phyloP scores from a whole-genome alignment of 1,140 invertebrate genomes.

The Neodiprion lecontei region DNA sequence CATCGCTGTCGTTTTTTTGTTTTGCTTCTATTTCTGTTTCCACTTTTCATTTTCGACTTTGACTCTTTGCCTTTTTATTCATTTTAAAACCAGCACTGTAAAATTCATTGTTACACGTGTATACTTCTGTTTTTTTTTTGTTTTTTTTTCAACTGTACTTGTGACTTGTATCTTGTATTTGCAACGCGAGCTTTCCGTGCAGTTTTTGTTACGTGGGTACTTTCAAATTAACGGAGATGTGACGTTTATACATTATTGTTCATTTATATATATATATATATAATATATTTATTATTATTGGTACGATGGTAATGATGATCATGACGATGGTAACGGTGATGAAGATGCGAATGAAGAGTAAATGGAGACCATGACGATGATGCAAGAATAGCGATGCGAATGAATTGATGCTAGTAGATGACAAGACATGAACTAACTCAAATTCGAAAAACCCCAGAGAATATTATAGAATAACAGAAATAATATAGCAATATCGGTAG shows the following conservation, averaged over 20 bases:
- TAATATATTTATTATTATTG: too few species aligned
- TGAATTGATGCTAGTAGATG: too few species aligned
- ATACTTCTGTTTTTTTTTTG: background rate
- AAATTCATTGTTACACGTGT: background rate
- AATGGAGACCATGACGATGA: background rate
- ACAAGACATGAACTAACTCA: too few species aligned
- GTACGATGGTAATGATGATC: background rate
- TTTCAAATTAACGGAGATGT: too few species aligned
- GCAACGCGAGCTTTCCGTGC: constrained; percentile 2
- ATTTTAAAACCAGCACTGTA: too few species aligned
- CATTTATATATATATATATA: background rate
- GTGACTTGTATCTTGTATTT: background rate
- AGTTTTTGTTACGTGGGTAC: background rate
- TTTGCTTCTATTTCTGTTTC: too few species aligned
- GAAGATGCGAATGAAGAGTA: background rate
- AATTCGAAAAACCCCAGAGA: too few species aligned
- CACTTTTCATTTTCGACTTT: too few species aligned
- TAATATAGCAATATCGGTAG: background rate
- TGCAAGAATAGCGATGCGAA: background rate
- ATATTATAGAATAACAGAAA: background rate
- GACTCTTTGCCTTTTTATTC: too few species aligned
- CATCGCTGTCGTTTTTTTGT: too few species aligned
- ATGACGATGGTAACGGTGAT: background rate
- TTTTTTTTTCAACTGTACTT: background rate
- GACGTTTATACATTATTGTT: background rate